Evolutionary conservation across 2,113 vertebrate genomes (phyloP).

Genomic region (Periophthalmodon schlosseri): DNA sequence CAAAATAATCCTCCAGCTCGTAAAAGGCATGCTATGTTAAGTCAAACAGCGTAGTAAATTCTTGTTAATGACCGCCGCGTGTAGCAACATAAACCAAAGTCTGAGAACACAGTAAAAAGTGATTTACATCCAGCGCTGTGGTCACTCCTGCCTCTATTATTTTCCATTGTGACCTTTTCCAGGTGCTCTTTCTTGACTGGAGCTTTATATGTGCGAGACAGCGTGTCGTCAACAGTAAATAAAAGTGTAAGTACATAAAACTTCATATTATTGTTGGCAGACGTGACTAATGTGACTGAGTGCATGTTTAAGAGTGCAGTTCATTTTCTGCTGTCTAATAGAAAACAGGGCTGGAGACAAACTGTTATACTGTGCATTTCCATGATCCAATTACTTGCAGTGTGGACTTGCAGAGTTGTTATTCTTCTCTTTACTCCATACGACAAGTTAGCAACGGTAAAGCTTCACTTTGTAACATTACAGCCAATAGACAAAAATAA

Average conservation of each 20-base stretch:
- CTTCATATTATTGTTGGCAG: neutral
- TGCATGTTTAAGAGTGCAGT: neutral
- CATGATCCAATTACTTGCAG: neutral
- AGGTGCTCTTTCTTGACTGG: neutral
- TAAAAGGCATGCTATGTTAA: slow-evolving; percentile 23
- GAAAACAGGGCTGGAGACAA: neutral
- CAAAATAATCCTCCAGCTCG: slow-evolving; percentile 25
- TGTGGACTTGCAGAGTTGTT: neutral
- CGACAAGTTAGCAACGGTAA: neutral
- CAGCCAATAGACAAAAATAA: neutral
- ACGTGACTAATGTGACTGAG: slow-evolving; percentile 13
- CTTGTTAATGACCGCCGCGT: slow-evolving; percentile 1
- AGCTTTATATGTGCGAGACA: neutral
- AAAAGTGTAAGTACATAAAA: neutral
- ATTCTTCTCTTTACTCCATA: neutral
- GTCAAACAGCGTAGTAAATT: slow-evolving; percentile 27
- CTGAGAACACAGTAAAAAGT: slow-evolving; percentile 7
- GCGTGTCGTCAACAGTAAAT: slow-evolving; percentile 7
- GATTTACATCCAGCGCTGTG: slow-evolving; percentile 6
- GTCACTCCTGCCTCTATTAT: neutral
- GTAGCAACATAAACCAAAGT: slow-evolving; percentile 4
- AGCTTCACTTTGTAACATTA: neutral
- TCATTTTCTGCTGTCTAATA: neutral
- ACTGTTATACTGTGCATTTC: neutral
- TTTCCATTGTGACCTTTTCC: slow-evolving; percentile 16